Percentiles rank a stretch among this genome's conserved stretches.
Conservation (phyloP, 2,113 vertebrate species). For the Rafetus swinhoei region DNA sequence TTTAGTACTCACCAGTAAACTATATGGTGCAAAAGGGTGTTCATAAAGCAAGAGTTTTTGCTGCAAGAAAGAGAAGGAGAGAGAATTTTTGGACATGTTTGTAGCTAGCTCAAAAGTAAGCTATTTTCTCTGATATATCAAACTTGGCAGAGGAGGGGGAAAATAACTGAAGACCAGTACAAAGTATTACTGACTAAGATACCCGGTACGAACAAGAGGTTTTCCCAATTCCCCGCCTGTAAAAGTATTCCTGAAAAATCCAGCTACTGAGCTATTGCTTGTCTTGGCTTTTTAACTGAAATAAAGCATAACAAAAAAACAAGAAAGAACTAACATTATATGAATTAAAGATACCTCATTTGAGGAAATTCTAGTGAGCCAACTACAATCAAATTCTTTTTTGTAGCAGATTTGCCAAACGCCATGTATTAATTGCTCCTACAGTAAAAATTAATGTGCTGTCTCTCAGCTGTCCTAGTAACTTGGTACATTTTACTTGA, state of each 20-base stretch:
- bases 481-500: not conserved
- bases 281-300: conserved; percentile 64
- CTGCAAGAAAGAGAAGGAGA: not conserved
- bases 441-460: not conserved
- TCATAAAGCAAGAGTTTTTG: not conserved
- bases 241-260: conserved; percentile 61
- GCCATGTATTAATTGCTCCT: conserved; percentile 27
- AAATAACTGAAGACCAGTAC: conserved; percentile 28
- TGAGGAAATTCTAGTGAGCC: conserved; percentile 63
- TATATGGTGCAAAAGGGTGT: not conserved
- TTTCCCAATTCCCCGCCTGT: conserved; percentile 32
- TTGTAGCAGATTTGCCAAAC: conserved; percentile 48
- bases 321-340: conserved; percentile 54
- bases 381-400: conserved; percentile 23
- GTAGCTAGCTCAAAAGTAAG: not conserved
- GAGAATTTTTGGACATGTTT: not conserved
- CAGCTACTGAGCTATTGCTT: conserved; percentile 60
- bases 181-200: conserved; percentile 38
- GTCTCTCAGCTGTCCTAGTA: conserved; percentile 22
- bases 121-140: not conserved
- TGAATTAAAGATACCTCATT: conserved; percentile 43
- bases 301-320: conserved; percentile 66
- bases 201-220: conserved; percentile 18
- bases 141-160: not conserved
- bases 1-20: not conserved